Evolutionary conservation across 2,797 vertebrate genomes (phyloP), one percentile per base, ranked within the genome.

Genomic region (Apogon talboti): DNA sequence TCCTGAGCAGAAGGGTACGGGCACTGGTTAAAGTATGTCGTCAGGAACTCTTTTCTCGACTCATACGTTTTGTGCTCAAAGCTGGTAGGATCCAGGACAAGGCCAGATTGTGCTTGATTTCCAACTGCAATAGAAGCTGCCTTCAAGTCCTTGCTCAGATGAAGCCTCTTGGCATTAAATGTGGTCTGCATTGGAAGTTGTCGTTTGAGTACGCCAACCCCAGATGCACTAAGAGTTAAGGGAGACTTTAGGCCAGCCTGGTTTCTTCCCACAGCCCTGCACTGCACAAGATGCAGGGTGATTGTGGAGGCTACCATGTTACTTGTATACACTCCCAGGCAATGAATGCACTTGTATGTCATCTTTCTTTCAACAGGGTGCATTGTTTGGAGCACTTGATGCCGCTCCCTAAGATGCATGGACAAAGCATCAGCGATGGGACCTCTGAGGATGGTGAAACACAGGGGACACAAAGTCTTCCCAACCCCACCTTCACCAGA

Each of bases 241-340:
- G 94, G 87, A 3, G 93, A 93, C n/a, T 94, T 93, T 80, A 95
- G 94, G 53, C 93, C 93, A 73, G 95, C 94, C 56, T 97, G 95
- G 65, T 92, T 94, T 86, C 97, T 96, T 8, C 96, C 96, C 1
- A 98, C 96, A 6, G 96, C 98, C 83, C 96, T 91, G 87, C 98
- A 99, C 87, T 99, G 98, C 49, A 99, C 97, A 0, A 99, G 95
- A 85, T 99, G 98, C 79, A 99, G 91, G 0, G 96, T 99, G 71
- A 99, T 99, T 1, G 97, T 99, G 12, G 98, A 99, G 65, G 97
- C 97, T 0, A 97, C 98, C 97, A 99, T 98, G 90, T 98, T 99
- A 87, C 97, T 99, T 0, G 97, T 99, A 62, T 99, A 99, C 14
- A 99, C 97, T 9, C 97, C 97, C 63, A 99, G 92, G 89, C 98